phyloP scores from a whole-genome alignment of 2,797 vertebrate species.

The Knipowitschia caucasica region DNA sequence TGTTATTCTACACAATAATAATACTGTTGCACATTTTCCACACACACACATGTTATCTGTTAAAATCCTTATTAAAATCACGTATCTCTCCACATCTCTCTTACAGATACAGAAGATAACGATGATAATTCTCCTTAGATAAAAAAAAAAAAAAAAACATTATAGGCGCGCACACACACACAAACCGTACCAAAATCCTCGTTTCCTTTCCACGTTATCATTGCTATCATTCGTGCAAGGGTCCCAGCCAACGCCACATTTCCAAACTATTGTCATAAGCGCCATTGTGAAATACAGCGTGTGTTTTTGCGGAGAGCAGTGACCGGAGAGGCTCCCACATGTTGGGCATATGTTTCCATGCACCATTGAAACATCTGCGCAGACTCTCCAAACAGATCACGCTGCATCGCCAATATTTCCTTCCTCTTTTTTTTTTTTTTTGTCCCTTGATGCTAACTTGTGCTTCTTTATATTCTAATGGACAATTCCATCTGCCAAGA shows the following conservation, averaged over 20 bases:
- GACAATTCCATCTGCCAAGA: not conserved
- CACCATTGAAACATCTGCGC: constrained; percentile 50
- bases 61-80: too few species aligned
- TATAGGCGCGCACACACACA: too few species aligned
- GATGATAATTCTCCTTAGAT: too few species aligned
- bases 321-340: constrained; percentile 59
- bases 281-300: constrained; percentile 6
- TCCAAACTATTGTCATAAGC: not conserved
- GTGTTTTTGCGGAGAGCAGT: constrained; percentile 53
- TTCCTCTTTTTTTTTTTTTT: constrained; percentile 20
- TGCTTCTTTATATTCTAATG: not conserved
- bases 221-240: not conserved
- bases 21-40: too few species aligned
- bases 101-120: too few species aligned
- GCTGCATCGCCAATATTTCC: constrained; percentile 32
- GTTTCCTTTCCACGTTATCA: too few species aligned
- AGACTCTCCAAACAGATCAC: constrained; percentile 48
- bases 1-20: too few species aligned
- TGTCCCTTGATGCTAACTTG: constrained; percentile 16
- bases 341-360: constrained; percentile 73
- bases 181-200: too few species aligned
- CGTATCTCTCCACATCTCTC: too few species aligned
- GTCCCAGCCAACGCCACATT: not conserved
- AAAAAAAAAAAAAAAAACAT: too few species aligned
- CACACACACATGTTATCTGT: too few species aligned